Evolutionary conservation across 2,113 vertebrate species (phyloP), one percentile per base, ranked within the genome.

Genomic region (Muntiacus reevesi): DNA sequence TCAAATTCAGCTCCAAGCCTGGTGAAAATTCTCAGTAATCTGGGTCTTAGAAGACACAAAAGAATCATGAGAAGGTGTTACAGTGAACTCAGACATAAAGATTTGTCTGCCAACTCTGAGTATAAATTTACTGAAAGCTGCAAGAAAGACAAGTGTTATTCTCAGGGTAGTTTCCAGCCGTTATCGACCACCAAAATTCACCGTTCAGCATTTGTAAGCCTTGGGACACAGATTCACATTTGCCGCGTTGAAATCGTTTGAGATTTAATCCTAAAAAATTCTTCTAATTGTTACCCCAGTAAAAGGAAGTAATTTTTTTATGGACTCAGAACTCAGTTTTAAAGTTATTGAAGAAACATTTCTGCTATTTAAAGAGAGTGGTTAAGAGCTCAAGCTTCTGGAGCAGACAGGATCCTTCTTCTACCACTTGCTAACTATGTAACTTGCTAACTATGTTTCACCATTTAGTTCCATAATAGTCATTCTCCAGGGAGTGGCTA

Each of bases 1-100:
- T 98, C 79, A 92, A 82, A 94, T 96, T 97, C 19, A 93, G 85
- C 47, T 78, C 78, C 45, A 96, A 6, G 33, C 94, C 95, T 95
- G 30, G 17, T 25, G 15, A 94, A 27, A 2, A 40, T 27, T 40
- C 71, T 62, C 15, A 79, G 16, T 52, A 94, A 23, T 40, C 36
- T 87, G 85, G 47, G 50, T 43, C 52, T 91, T 21, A 90, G 84
- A 27, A 96, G 87, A 88, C 52, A 43, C 12, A 43, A 33, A 89
- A 14, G 10, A 12, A 60, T 87, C 91, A 40, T 64, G 79, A 89
- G 60, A 84, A 95, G 3, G 6, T 76, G 45, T 1, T 96, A 3
- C 33, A 52, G 55, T 50, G 30, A 67, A 54, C 30, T 28, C 71
- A 96, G 27, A 82, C 6, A 71, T 71, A 86, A 59, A 59, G 28